Conservation (phyloP, 2,888 invertebrate genomes). For the Argyra leucocephala region DNA sequence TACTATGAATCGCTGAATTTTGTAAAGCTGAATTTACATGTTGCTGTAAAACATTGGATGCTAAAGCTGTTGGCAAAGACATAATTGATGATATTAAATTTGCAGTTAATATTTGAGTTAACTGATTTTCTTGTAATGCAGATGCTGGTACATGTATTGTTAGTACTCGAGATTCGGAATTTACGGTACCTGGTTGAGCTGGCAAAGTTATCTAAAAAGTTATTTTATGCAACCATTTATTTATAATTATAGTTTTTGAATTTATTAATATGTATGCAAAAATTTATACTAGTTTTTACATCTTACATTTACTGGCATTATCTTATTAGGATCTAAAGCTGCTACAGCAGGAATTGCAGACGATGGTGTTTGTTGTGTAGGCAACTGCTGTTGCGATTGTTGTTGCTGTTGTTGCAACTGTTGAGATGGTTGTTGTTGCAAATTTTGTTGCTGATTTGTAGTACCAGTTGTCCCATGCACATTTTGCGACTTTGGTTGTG, state of each 20-base stretch:
- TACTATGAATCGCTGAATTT: slow-evolving; percentile 45
- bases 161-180: slow-evolving; percentile 59
- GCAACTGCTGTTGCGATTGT: slow-evolving; percentile 28
- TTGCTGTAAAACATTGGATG: slow-evolving; percentile 75
- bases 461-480: not conserved
- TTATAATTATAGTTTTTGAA: not conserved
- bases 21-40: slow-evolving; percentile 74
- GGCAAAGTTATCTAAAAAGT: slow-evolving; percentile 68
- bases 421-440: slow-evolving; percentile 21
- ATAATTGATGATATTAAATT: slow-evolving; percentile 84
- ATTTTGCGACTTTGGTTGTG: slow-evolving; percentile 11
- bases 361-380: slow-evolving; percentile 29
- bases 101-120: slow-evolving; percentile 66
- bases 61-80: slow-evolving; percentile 71
- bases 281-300: not conserved
- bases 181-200: slow-evolving; percentile 62
- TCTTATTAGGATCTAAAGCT: slow-evolving; percentile 46
- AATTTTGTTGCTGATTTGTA: slow-evolving; percentile 17
- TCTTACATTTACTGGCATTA: slow-evolving; percentile 50
- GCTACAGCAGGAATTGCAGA: slow-evolving; percentile 42
- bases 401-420: slow-evolving; percentile 25
- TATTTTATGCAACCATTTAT: not conserved
- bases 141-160: slow-evolving; percentile 87
- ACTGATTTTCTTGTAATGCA: slow-evolving; percentile 62
- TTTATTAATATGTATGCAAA: not conserved